Evolutionary conservation across 2,797 vertebrate genomes (phyloP).

Genomic region (Platalea minor): DNA sequence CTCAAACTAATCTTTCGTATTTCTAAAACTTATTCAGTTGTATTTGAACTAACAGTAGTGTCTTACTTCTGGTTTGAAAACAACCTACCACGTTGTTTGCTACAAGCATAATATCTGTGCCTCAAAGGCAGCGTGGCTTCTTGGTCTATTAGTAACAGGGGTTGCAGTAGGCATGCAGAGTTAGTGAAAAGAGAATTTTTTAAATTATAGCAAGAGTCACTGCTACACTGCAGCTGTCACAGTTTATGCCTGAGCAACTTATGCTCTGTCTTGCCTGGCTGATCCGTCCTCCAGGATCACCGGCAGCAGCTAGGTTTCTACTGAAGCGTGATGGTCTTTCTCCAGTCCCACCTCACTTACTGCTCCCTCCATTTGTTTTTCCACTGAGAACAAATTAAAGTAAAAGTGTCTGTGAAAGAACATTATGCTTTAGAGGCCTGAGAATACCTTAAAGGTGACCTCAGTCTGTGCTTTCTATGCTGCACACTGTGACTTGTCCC

Average conservation of each 20-base stretch:
- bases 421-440: background rate
- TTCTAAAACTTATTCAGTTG: background rate
- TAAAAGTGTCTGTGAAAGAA: background rate
- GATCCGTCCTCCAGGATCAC: background rate
- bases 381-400: slow-evolving; percentile 2
- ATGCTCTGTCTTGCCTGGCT: background rate
- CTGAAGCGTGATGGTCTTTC: background rate
- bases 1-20: background rate
- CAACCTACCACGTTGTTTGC: background rate
- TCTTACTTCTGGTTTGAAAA: background rate
- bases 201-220: background rate
- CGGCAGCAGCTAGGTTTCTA: background rate
- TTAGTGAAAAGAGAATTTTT: background rate
- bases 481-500: background rate
- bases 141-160: no score
- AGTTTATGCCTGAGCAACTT: background rate
- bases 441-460: background rate
- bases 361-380: background rate
- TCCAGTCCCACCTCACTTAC: slow-evolving; percentile 12
- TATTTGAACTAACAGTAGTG: background rate
- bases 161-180: background rate
- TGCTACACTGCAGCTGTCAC: background rate
- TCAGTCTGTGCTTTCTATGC: background rate
- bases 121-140: background rate
- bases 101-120: background rate